Conservation (phyloP, 2,888 invertebrate species). For the Zygothrica quintamaculata region DNA sequence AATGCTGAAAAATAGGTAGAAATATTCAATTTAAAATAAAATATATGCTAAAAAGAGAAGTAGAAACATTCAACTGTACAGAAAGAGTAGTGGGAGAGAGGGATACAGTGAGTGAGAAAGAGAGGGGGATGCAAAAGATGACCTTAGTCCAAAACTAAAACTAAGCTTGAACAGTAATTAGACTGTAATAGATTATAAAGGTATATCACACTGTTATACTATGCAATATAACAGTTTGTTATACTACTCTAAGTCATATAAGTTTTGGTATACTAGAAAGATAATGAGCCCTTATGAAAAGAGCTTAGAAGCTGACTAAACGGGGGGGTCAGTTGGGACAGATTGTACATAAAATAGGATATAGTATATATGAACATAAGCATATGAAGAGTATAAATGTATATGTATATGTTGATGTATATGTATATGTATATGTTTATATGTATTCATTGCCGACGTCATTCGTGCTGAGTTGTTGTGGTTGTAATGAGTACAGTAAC, state of each 20-base stretch:
- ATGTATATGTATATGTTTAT: conserved; percentile 40
- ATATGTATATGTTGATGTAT: conserved; percentile 36
- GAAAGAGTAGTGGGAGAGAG: conserved; percentile 7
- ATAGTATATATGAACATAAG: conserved; percentile 21
- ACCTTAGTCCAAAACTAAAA: conserved; percentile 39
- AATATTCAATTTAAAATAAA: conserved; percentile 80
- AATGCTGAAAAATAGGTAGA: conserved; percentile 78
- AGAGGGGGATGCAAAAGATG: background rate
- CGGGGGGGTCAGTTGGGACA: background rate
- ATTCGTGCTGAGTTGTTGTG: conserved; percentile 81
- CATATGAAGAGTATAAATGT: conserved; percentile 18
- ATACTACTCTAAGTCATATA: too few relatives aligned
- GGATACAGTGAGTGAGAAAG: too few relatives aligned
- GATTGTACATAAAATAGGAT: conserved; percentile 12
- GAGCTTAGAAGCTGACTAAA: too few relatives aligned
- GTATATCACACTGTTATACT: background rate
- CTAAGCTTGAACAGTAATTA: background rate
- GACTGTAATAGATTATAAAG: background rate
- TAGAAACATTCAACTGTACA: conserved; percentile 79
- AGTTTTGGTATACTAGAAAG: too few relatives aligned
- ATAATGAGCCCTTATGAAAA: too few relatives aligned
- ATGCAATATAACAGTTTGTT: too few relatives aligned
- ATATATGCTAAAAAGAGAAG: conserved; percentile 81
- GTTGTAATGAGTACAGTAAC: conserved; percentile 28
- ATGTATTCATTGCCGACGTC: conserved; percentile 79